Evolutionary conservation across 2,113 vertebrate genomes (phyloP).

Genomic region (Daboia siamensis): DNA sequence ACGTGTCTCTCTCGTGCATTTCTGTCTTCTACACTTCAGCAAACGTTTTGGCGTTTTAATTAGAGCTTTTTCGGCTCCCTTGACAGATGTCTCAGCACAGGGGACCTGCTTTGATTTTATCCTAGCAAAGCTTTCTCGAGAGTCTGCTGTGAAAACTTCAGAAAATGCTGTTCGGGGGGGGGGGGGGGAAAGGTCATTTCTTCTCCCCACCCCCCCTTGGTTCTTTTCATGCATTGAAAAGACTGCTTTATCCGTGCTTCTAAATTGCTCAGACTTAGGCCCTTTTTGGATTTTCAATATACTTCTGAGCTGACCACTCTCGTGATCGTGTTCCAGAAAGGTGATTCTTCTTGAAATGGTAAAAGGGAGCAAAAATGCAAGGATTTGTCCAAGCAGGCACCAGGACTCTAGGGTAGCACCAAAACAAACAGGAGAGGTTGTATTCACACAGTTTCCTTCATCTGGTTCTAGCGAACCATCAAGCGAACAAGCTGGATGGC

Average conservation of each 20-base stretch:
- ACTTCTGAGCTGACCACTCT: background rate
- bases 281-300: background rate
- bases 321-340: background rate
- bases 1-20: background rate
- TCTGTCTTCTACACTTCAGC: conserved; percentile 1
- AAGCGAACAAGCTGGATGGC: background rate
- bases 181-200: background rate
- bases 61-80: background rate
- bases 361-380: background rate
- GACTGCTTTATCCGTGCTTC: background rate
- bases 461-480: background rate
- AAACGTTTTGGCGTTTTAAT: conserved; percentile 5
- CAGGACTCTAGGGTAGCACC: background rate
- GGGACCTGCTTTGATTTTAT: background rate
- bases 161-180: background rate
- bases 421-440: background rate
- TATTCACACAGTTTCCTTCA: background rate
- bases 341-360: background rate
- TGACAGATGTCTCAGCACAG: background rate
- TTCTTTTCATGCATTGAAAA: background rate
- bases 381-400: background rate
- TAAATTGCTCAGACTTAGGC: background rate
- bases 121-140: background rate
- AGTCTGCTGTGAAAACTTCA: conserved; percentile 7
- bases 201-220: rapidly evolving